Conservation (phyloP, 2,113 vertebrate species). For the Megalops atlanticus region DNA sequence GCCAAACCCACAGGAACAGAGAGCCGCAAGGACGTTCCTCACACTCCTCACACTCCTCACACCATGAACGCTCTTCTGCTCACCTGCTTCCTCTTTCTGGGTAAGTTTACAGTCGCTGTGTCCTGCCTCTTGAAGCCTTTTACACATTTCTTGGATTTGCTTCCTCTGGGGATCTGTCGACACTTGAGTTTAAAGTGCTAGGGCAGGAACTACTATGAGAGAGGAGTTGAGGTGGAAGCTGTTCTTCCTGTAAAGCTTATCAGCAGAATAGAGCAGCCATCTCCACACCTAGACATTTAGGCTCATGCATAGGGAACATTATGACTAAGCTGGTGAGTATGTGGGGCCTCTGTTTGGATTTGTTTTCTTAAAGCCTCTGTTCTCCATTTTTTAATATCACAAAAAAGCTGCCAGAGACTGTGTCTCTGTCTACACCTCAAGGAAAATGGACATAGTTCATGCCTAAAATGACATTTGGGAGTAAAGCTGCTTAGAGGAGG, state of each 20-base stretch:
- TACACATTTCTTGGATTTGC: neutral
- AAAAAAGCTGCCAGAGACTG: too few relatives aligned
- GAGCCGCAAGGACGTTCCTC: neutral
- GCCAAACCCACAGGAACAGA: too few relatives aligned
- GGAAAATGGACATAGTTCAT: too few relatives aligned
- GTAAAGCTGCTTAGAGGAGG: too few relatives aligned
- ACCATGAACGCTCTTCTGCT: constrained; percentile 29
- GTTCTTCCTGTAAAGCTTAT: too few relatives aligned
- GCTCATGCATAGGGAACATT: too few relatives aligned
- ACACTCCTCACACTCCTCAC: neutral
- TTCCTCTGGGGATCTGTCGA: too few relatives aligned
- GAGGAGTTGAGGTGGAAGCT: neutral
- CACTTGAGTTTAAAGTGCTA: too few relatives aligned
- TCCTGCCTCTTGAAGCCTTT: neutral
- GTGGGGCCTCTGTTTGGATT: neutral
- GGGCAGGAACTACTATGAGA: neutral
- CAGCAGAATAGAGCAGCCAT: too few relatives aligned
- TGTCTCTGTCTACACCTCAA: too few relatives aligned
- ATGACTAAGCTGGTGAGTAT: neutral
- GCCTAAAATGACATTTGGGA: too few relatives aligned
- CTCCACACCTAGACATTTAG: too few relatives aligned
- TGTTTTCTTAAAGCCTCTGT: neutral
- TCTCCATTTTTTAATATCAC: neutral
- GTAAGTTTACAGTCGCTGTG: neutral
- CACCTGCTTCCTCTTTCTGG: constrained; percentile 18